A percentile compares a stretch with the other conserved stretches of the same genome.
Evolutionary conservation across 2,888 invertebrate genomes (phyloP).

Genomic region (Drosophila sordidapex): DNA sequence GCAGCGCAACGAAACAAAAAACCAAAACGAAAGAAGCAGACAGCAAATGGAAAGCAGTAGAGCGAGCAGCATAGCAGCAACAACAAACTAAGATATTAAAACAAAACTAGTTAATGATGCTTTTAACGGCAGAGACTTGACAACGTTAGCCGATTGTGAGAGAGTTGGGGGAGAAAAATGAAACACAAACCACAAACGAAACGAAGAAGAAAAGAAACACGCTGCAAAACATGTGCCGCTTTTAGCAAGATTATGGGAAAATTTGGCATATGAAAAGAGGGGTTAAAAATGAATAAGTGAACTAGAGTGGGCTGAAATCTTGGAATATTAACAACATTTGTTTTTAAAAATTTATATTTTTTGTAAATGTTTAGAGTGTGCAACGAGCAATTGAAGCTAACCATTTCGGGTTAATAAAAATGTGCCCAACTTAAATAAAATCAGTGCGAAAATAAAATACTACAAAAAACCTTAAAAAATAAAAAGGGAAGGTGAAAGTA

Average conservation of each 20-base stretch:
- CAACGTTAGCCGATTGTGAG: constrained; percentile 11
- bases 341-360: background rate
- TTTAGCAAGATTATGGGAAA: background rate
- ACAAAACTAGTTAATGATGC: constrained; percentile 57
- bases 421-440: constrained; percentile 43
- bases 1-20: constrained; percentile 21
- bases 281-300: background rate
- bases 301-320: background rate
- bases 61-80: constrained; percentile 26
- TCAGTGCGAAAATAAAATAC: constrained; percentile 25
- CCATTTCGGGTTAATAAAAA: constrained; percentile 34
- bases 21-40: constrained; percentile 14
- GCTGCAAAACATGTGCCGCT: constrained; percentile 35
- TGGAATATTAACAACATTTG: background rate
- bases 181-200: constrained; percentile 17
- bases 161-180: constrained; percentile 7
- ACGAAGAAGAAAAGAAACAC: constrained; percentile 7
- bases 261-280: background rate
- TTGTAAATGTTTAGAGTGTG: constrained; percentile 17
- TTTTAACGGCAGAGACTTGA: constrained; percentile 36
- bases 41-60: constrained; percentile 20
- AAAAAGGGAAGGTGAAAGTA: constrained; percentile 21
- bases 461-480: background rate
- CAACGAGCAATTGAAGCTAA: constrained; percentile 11
- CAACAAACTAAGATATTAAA: constrained; percentile 49